phyloP scores from a whole-genome alignment of 2,888 invertebrate genomes.

The Zhengitettix transpicula region DNA sequence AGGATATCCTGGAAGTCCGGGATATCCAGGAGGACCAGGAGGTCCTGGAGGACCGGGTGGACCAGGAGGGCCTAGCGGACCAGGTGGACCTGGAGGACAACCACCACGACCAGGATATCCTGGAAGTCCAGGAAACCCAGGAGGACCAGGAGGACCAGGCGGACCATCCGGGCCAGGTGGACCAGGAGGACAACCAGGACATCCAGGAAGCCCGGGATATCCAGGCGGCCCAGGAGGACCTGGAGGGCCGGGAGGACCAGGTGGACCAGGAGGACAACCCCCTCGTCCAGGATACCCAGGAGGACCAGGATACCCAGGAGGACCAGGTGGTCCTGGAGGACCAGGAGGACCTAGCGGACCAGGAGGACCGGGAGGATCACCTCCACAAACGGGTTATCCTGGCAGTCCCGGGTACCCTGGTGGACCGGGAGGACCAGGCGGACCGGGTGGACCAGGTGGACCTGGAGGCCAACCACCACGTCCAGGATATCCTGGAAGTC shows the following conservation, averaged over 20 bases:
- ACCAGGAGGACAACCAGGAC: neutral
- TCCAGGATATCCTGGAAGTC: conserved; percentile 6
- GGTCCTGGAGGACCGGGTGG: conserved; percentile 21
- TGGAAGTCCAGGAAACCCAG: conserved; percentile 9
- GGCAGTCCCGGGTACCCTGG: conserved; percentile 16
- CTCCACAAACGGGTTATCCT: neutral
- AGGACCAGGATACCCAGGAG: conserved; percentile 14
- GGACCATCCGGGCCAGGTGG: conserved; percentile 1
- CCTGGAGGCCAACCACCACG: conserved; percentile 8
- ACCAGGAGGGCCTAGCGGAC: conserved; percentile 9
- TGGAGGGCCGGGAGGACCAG: conserved; percentile 15
- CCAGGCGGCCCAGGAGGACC: conserved; percentile 15
- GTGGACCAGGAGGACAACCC: conserved; percentile 12
- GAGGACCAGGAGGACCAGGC: conserved; percentile 2
- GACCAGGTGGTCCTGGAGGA: conserved; percentile 18
- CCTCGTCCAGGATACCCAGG: conserved; percentile 20
- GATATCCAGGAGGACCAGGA: conserved; percentile 10
- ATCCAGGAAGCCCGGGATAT: conserved; percentile 22
- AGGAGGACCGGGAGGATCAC: conserved; percentile 17
- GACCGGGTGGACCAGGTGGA: neutral
- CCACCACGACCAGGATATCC: conserved; percentile 4
- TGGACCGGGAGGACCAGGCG: conserved; percentile 14
- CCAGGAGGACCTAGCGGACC: conserved; percentile 22
- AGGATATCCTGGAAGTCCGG: conserved; percentile 20
- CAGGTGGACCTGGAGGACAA: conserved; percentile 14